Evolutionary conservation across 2,113 vertebrate genomes (phyloP).

Genomic region (Sisor rabdophorus): DNA sequence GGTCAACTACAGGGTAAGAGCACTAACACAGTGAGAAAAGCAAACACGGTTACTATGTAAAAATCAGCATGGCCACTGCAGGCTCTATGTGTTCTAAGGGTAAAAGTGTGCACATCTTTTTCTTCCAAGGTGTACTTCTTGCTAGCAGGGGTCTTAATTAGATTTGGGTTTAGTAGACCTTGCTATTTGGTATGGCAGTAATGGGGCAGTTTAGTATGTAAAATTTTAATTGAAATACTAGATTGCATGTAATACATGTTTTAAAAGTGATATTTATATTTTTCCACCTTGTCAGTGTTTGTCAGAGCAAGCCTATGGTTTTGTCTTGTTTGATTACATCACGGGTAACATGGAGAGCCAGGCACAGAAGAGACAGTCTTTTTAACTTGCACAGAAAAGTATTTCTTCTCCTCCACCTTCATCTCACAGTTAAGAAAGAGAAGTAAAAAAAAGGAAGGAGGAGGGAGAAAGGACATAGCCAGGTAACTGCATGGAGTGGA

Average conservation of each 20-base stretch:
- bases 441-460: conserved; percentile 15
- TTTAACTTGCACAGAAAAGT: conserved; percentile 48
- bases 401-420: conserved; percentile 15
- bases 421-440: conserved; percentile 34
- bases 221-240: too few relatives aligned
- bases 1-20: conserved; percentile 84
- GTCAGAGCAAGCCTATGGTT: conserved; percentile 76
- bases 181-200: not conserved
- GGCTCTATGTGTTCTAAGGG: conserved; percentile 10
- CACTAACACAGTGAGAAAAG: not conserved
- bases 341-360: conserved; percentile 68
- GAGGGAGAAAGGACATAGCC: conserved; percentile 8
- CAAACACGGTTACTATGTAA: conserved; percentile 1
- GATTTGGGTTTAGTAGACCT: conserved; percentile 12
- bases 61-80: conserved; percentile 10
- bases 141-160: not conserved
- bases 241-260: too few relatives aligned
- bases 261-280: conserved; percentile 17
- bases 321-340: conserved; percentile 83
- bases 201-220: too few relatives aligned
- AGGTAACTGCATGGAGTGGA: conserved; percentile 24
- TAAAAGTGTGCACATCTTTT: not conserved
- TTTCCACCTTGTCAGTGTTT: conserved; percentile 57
- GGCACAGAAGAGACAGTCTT: conserved; percentile 62
- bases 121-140: not conserved